phyloP scores from a whole-genome alignment of 2,113 vertebrate species.

The Cyrtonyx montezumae region DNA sequence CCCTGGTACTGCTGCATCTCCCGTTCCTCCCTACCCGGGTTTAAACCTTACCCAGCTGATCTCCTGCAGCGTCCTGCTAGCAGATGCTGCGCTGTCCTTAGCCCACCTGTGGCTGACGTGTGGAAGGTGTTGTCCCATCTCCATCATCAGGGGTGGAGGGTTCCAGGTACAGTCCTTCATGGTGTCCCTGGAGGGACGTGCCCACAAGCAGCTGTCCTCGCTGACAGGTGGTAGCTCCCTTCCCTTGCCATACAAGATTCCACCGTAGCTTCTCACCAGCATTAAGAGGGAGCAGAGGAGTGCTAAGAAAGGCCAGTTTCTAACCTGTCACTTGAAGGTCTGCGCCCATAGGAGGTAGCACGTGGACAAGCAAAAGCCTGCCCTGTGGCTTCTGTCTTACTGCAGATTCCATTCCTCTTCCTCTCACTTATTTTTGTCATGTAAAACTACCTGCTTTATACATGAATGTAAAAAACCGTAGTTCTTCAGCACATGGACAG shows the following conservation, averaged over 20 bases:
- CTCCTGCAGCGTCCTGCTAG: neutral
- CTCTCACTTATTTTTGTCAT: constrained; percentile 27
- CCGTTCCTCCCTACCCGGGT: neutral
- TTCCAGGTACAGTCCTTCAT: rapidly evolving
- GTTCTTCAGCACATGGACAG: constrained; percentile 82
- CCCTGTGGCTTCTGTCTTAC: constrained; percentile 28
- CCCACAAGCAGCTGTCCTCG: rapidly evolving
- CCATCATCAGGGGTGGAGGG: neutral
- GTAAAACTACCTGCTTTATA: constrained; percentile 71
- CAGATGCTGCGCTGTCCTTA: rapidly evolving
- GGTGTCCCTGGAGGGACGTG: rapidly evolving
- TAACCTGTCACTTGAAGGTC: neutral
- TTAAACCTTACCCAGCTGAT: rapidly evolving
- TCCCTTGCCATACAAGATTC: neutral
- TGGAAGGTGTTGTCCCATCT: rapidly evolving
- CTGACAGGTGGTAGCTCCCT: neutral
- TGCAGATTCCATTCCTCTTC: neutral
- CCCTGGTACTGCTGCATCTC: neutral
- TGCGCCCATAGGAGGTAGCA: constrained; percentile 1
- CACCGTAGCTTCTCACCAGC: constrained; percentile 15
- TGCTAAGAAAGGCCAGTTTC: neutral
- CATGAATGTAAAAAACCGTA: constrained; percentile 81
- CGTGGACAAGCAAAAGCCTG: constrained; percentile 35
- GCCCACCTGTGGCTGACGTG: neutral
- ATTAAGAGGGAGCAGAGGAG: neutral